phyloP scores from a whole-genome alignment of 2,888 invertebrate species.

The Cryptus viduatorius region DNA sequence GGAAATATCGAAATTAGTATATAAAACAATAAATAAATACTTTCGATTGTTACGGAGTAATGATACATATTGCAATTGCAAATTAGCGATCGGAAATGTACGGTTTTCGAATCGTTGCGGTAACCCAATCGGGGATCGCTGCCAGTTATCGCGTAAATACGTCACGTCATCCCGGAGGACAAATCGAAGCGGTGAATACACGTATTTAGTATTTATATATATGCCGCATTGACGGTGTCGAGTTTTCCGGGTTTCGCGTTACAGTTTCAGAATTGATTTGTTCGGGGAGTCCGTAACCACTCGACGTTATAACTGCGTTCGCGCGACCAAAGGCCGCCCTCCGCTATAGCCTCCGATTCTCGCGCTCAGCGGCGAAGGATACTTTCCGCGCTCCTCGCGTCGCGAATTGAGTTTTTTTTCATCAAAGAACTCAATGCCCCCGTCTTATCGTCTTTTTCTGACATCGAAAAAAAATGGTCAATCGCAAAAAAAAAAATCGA shows the following conservation, averaged over 20 bases:
- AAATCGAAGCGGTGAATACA: slow-evolving; percentile 13
- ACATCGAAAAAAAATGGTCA: not conserved
- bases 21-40: not conserved
- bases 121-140: slow-evolving; percentile 40
- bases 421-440: not conserved
- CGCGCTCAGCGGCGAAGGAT: not conserved
- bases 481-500: not conserved
- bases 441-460: not conserved
- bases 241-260: slow-evolving; percentile 1
- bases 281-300: not conserved
- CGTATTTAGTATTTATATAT: slow-evolving; percentile 14
- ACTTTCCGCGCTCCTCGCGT: not conserved
- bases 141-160: slow-evolving; percentile 22
- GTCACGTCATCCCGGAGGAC: slow-evolving; percentile 25
- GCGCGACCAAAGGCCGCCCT: not conserved
- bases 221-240: slow-evolving; percentile 15
- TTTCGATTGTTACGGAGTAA: not conserved
- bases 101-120: slow-evolving; percentile 11
- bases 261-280: slow-evolving; percentile 13
- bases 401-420: not conserved
- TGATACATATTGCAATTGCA: slow-evolving; percentile 2
- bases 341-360: not conserved
- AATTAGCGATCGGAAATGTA: not conserved
- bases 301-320: slow-evolving; percentile 14
- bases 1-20: not conserved